A percentile compares a stretch with the other conserved stretches of the same genome.
Evolutionary conservation across 2,113 vertebrate species (phyloP).

Genomic region (Melanerpes formicivorus): DNA sequence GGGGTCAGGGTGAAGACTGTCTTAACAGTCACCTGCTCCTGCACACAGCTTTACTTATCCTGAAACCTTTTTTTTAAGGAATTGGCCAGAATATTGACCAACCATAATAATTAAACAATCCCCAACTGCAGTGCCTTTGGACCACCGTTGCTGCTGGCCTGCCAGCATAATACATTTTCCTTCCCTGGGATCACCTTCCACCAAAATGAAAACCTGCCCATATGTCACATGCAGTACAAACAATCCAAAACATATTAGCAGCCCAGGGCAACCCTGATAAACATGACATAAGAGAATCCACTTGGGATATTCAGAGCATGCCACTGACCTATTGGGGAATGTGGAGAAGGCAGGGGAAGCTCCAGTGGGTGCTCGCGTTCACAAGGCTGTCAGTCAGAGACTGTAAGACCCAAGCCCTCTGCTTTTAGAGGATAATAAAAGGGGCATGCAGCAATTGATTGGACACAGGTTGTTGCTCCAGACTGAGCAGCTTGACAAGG

Average conservation of each 20-base stretch:
- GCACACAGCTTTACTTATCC: neutral
- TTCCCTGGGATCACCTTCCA: conserved; percentile 55
- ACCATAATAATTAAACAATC: conserved; percentile 26
- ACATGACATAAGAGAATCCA: conserved; percentile 67
- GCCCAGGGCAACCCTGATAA: conserved; percentile 71
- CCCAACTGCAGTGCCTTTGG: neutral
- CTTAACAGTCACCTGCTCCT: neutral
- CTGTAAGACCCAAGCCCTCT: neutral
- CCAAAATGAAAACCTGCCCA: conserved; percentile 60
- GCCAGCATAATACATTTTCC: conserved; percentile 42
- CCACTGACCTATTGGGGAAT: conserved; percentile 69
- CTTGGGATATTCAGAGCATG: conserved; percentile 61
- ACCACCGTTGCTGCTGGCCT: neutral
- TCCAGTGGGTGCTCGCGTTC: neutral
- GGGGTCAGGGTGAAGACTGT: neutral
- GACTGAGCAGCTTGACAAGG: neutral
- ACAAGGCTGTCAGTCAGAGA: neutral
- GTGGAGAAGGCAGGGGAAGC: conserved; percentile 47
- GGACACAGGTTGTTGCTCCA: neutral
- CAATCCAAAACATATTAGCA: conserved; percentile 72
- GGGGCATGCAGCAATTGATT: neutral
- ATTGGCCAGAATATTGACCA: neutral
- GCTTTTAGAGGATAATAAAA: neutral
- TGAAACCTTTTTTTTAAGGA: neutral
- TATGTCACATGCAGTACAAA: conserved; percentile 49